phyloP scores from a whole-genome alignment of 2,888 invertebrate species.

The Drosophila maculinotata region DNA sequence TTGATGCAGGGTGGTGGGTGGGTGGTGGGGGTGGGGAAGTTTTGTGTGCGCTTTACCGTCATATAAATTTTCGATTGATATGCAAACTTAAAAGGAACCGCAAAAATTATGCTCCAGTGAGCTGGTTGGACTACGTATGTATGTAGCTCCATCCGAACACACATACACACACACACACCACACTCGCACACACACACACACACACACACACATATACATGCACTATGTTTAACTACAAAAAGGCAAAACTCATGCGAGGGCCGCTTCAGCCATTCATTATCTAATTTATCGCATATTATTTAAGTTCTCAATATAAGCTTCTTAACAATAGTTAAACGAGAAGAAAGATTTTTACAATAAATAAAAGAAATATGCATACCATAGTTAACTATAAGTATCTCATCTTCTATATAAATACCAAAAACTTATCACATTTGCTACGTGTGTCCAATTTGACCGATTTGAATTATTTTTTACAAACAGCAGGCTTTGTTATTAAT shows the following conservation, averaged over 20 bases:
- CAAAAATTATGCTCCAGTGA: constrained; percentile 83
- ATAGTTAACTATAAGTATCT: no score
- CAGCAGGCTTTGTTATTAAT: no score
- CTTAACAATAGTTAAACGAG: no score
- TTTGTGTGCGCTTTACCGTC: constrained; percentile 65
- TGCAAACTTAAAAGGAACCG: constrained; percentile 84
- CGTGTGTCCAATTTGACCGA: no score
- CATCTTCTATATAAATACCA: no score
- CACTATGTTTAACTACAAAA: not conserved
- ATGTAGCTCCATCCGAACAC: constrained; percentile 13
- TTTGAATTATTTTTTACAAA: no score
- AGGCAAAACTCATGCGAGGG: constrained; percentile 24
- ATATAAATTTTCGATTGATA: constrained; percentile 83
- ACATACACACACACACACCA: constrained; percentile 3
- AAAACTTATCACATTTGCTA: no score
- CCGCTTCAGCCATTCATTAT: constrained; percentile 4
- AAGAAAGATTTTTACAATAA: no score
- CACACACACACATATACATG: not conserved
- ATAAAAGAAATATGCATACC: no score
- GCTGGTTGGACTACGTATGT: constrained; percentile 59
- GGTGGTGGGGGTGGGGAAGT: constrained; percentile 10
- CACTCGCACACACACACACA: not conserved
- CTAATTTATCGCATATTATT: not conserved
- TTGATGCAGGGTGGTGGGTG: not conserved
- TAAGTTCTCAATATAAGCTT: not conserved